These are phyloP conservation scores for Timema podura DNA, from an alignment of 2,888 invertebrate species.

Conservation along the genomic window DNA sequence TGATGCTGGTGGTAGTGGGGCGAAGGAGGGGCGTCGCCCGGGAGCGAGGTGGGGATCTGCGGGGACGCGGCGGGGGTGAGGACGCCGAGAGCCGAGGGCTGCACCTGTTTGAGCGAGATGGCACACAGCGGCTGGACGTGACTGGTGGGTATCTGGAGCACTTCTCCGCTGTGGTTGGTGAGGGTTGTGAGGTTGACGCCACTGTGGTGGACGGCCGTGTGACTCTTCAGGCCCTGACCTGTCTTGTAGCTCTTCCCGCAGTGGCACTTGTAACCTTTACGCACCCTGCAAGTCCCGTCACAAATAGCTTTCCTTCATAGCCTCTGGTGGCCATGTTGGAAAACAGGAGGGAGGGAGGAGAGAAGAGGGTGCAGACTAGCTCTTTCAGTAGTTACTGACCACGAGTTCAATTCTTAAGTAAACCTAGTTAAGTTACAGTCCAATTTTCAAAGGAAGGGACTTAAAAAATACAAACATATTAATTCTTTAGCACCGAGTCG, in stretches of 20 bases:
- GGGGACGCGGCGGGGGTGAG: constrained; percentile 42
- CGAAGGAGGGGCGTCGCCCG: too few relatives aligned
- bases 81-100: constrained; percentile 35
- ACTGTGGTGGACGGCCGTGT: constrained; percentile 52
- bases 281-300: constrained; percentile 53
- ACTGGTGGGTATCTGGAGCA: constrained; percentile 36
- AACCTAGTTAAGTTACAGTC: too few relatives aligned
- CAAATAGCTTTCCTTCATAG: constrained; percentile 33
- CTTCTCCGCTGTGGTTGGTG: constrained; percentile 36
- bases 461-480: too few relatives aligned
- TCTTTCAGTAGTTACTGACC: not conserved
- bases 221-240: constrained; percentile 70
- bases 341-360: too few relatives aligned
- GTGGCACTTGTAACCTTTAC: constrained; percentile 75
- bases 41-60: constrained; percentile 32
- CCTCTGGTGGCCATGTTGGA: too few relatives aligned
- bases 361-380: not conserved
- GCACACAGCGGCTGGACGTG: constrained; percentile 37
- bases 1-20: too few relatives aligned
- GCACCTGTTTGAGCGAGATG: constrained; percentile 37
- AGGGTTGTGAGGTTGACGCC: constrained; percentile 39
- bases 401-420: too few relatives aligned
- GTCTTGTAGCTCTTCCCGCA: constrained; percentile 86
- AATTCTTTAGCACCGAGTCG: too few relatives aligned
- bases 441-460: too few relatives aligned